A percentile compares a stretch with the other conserved stretches of the same genome.
Evolutionary conservation across 2,797 vertebrate genomes (phyloP).

Genomic region (Melanotaenia trifasciata): DNA sequence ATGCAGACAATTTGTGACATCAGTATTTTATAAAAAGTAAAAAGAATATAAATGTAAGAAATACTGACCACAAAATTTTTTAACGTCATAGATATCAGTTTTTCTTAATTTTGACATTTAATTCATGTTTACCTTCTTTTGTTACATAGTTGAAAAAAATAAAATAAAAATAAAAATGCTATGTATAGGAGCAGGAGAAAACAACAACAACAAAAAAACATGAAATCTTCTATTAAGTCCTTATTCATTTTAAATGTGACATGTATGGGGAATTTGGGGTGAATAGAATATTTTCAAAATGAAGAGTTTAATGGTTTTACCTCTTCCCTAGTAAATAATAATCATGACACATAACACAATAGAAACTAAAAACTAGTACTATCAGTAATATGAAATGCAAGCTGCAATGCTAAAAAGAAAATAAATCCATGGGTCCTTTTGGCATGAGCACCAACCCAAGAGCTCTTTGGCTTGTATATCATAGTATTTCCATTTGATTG

Average conservation of each 20-base stretch:
- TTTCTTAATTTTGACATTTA: too few species aligned
- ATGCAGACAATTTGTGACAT: neutral
- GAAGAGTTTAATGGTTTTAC: neutral
- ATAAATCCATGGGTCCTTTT: constrained; percentile 49
- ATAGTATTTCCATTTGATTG: constrained; percentile 76
- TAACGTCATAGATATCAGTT: too few species aligned
- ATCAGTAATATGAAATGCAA: constrained; percentile 52
- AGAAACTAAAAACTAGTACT: constrained; percentile 27
- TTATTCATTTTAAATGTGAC: neutral
- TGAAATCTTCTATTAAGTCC: neutral
- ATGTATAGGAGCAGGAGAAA: neutral
- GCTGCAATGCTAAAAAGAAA: constrained; percentile 61
- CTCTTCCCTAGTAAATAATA: constrained; percentile 8
- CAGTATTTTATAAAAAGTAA: neutral
- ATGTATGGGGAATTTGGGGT: neutral
- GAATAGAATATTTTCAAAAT: neutral
- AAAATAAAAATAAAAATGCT: too few species aligned
- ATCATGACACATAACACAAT: neutral
- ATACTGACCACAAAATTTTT: too few species aligned
- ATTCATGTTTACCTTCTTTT: neutral
- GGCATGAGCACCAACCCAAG: constrained; percentile 60
- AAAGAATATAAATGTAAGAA: neutral
- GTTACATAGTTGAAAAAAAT: neutral
- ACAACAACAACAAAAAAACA: neutral
- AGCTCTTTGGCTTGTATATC: constrained; percentile 66